Evolutionary conservation across 1,140 invertebrate species (phyloP).

Genomic region (Drosophila serrata): DNA sequence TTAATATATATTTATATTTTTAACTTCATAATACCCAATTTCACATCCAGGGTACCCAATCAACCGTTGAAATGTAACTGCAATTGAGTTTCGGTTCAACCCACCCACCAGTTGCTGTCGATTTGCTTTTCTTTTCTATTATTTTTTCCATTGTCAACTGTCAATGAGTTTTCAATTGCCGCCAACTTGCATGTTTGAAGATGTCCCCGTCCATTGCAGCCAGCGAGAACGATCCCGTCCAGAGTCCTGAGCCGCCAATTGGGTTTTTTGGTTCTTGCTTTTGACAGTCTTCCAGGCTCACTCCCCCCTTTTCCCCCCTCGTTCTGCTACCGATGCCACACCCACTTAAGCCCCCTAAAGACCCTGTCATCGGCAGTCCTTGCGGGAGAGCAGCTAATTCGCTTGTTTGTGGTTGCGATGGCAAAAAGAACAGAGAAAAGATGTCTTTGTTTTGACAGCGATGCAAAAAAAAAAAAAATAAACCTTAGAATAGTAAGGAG

Average conservation of each 20-base stretch:
- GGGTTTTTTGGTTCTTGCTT: constrained; percentile 67
- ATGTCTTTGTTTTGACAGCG: constrained; percentile 60
- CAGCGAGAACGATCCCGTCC: constrained; percentile 19
- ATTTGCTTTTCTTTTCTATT: constrained; percentile 52
- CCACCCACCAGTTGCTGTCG: constrained; percentile 46
- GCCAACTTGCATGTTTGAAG: constrained; percentile 82
- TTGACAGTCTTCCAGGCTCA: constrained; percentile 63
- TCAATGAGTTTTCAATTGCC: constrained; percentile 83
- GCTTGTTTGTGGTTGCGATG: constrained; percentile 52
- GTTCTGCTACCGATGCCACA: neutral
- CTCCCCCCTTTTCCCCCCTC: neutral
- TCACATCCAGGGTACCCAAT: constrained; percentile 23
- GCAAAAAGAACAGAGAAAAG: constrained; percentile 37
- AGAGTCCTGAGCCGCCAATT: constrained; percentile 63
- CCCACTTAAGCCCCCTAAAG: constrained; percentile 18
- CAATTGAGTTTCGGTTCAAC: constrained; percentile 67
- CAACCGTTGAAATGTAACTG: constrained; percentile 75
- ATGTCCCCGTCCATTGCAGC: constrained; percentile 31
- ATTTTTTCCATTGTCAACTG: constrained; percentile 76
- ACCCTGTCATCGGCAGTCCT: constrained; percentile 65
- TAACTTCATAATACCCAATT: neutral
- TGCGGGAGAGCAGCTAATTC: constrained; percentile 60
- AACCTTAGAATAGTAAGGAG: neutral
- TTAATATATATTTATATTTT: no score
- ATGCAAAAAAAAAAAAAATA: neutral